These are phyloP conservation scores for Alces alces DNA, from an alignment of 2,113 vertebrate genomes.

Conservation along the genomic window DNA sequence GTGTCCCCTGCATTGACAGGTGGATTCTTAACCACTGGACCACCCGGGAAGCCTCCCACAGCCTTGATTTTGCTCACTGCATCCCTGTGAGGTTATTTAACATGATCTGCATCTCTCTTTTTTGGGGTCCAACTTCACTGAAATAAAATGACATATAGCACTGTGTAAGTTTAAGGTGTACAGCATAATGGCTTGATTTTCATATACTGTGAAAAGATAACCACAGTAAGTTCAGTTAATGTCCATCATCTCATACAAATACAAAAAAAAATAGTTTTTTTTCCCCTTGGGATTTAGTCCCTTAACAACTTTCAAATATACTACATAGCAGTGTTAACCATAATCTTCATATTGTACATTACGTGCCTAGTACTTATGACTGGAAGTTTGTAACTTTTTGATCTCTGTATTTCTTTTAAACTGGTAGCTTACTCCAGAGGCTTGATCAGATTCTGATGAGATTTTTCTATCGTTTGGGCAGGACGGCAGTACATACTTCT, in stretches of 20 bases:
- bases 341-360: not conserved
- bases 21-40: not conserved
- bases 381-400: not conserved
- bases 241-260: not conserved
- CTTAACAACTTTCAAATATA: not conserved
- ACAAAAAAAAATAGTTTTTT: not conserved
- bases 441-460: not conserved
- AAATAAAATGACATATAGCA: not conserved
- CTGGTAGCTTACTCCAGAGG: not conserved
- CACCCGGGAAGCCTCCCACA: not conserved
- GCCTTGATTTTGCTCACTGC: not conserved
- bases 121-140: not conserved
- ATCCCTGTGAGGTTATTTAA: not conserved
- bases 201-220: not conserved
- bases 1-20: not conserved
- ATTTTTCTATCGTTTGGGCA: not conserved
- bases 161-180: not conserved
- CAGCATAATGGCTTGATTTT: not conserved
- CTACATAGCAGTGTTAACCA: not conserved
- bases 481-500: accelerated
- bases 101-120: not conserved
- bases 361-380: not conserved
- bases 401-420: not conserved
- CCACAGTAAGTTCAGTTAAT: not conserved
- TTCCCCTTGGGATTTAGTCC: not conserved